Percentiles rank a stretch among this genome's conserved stretches.
These are phyloP conservation scores for Pitangus sulphuratus DNA, from an alignment of 2,797 vertebrate genomes.

Conservation along the genomic window DNA sequence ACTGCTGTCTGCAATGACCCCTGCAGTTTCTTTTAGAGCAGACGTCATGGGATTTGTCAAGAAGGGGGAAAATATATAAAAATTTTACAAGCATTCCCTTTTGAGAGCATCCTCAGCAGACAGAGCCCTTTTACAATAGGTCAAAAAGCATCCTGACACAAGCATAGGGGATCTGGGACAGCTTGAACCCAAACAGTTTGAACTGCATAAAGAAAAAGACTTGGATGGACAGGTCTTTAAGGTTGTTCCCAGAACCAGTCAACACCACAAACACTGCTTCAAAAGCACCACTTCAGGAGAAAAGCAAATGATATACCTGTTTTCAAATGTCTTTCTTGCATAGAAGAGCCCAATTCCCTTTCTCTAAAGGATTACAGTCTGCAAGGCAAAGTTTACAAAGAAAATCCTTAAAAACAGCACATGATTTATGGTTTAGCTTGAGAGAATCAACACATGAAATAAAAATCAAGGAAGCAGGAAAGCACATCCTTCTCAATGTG, in stretches of 20 bases:
- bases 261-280: accelerated
- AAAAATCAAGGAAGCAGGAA: not conserved
- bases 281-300: not conserved
- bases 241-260: not conserved
- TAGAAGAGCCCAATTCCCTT: not conserved
- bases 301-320: not conserved
- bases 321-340: not conserved
- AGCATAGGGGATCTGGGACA: not conserved
- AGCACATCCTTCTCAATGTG: not conserved
- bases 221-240: not conserved
- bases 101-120: not conserved
- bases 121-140: not conserved
- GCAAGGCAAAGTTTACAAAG: not conserved
- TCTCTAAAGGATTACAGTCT: not conserved
- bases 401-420: not conserved
- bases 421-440: not conserved
- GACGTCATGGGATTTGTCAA: not conserved
- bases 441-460: not conserved
- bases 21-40: not conserved
- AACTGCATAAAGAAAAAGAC: not conserved
- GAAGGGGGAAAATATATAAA: accelerated
- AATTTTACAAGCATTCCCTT: not conserved
- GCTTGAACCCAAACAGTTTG: not conserved
- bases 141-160: not conserved
- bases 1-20: not conserved